Evolutionary conservation across 92 coral and sea anemone species (phyloP).

Genomic region (Metridium senile): DNA sequence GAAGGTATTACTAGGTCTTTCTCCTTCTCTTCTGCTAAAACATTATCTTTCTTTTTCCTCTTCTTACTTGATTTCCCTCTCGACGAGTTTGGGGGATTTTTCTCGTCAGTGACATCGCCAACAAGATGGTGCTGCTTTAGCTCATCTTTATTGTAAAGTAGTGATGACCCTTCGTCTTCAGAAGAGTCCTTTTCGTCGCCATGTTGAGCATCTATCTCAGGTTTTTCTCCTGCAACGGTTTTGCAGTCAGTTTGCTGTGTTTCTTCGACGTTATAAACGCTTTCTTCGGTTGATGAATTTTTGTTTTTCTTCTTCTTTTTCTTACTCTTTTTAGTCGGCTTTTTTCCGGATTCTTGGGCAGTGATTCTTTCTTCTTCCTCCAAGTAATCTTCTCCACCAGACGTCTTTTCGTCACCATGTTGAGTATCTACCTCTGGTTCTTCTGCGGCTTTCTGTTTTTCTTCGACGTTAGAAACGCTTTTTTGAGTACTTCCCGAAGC

Average conservation of each 20-base stretch:
- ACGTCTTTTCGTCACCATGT: no score
- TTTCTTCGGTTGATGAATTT: neutral
- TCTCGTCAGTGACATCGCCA: neutral
- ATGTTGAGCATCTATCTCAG: neutral
- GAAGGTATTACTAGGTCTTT: neutral
- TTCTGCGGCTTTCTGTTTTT: neutral
- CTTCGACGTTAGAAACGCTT: neutral
- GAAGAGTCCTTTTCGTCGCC: neutral
- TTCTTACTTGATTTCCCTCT: neutral
- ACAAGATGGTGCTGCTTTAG: neutral
- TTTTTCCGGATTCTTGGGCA: neutral
- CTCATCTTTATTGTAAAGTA: neutral
- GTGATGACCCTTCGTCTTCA: neutral
- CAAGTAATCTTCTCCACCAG: neutral
- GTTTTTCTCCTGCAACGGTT: neutral
- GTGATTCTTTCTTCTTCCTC: neutral
- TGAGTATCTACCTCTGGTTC: neutral
- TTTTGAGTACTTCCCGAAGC: neutral
- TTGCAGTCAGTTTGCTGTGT: neutral
- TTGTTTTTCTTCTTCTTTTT: neutral
- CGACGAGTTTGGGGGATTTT: no score
- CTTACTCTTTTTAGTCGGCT: neutral
- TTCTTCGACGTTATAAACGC: neutral
- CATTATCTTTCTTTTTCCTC: neutral
- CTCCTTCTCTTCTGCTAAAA: neutral